Evolutionary conservation across 1,140 invertebrate species (phyloP), one percentile per base, ranked within the genome.

Genomic region (Habropoda laboriosa): DNA sequence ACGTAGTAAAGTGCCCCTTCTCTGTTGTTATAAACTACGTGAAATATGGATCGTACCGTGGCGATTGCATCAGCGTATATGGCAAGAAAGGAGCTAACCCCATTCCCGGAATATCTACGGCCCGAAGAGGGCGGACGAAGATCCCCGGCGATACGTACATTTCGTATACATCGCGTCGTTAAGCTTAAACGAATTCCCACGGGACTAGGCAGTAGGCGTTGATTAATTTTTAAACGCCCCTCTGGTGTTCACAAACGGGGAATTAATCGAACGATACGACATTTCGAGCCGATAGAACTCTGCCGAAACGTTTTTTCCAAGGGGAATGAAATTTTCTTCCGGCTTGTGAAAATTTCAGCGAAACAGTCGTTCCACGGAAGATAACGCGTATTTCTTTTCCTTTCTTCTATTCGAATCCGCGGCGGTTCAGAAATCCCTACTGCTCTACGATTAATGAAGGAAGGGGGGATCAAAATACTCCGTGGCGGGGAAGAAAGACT

Each of bases 1-100:
- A 81, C 63, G 58, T 40, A 74, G 76, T 70, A 80, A 79, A 82
- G 55, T 66, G 63, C 60, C 38, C 61, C 74, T 71, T 72, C 58
- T 24, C 74, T 18, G 27, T 67, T 40, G 84, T 87, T 89, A 85
- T 89, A 87, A 89, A 89, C 86, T 75, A 82, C 81, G 81, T 88
- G 85, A 90, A 88, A 91, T 89, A 88, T 82, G 77, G 79, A 79
- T 80, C 68, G 61, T 76, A 66, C 61, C 24, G 12, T 35, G 66
- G 64, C 80, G 89, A 91, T 90, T 83, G 82, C 83, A 87, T 90
- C 87, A 82, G 67, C 49, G 16, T 74, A 51, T 67, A 40, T 67
- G 66, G 80, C 70, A 88, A 82, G 85, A 83, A 87, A 89, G 83
- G 76, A 80, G 80, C 83, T 81, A 84, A 85, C 79, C 81, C 53